phyloP scores from a whole-genome alignment of 1,140 invertebrate genomes.

The Drosophila neocordata region DNA sequence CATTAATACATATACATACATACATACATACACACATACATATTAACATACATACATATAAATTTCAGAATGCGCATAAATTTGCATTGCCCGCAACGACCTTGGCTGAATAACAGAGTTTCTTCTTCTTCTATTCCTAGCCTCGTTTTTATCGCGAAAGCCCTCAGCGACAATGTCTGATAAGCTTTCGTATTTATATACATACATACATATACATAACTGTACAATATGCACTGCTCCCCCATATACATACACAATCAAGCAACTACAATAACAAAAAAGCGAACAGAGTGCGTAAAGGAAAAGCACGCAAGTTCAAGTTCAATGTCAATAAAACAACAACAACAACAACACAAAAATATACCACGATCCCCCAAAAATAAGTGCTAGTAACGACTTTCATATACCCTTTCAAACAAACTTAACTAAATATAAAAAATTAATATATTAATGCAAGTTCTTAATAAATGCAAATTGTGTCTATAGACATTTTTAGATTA shows the following conservation, averaged over 20 bases:
- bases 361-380: slow-evolving; percentile 14
- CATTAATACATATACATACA: slow-evolving; percentile 52
- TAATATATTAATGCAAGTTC: no score
- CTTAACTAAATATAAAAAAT: no score
- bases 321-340: slow-evolving; percentile 66
- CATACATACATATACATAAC: background rate
- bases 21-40: slow-evolving; percentile 53
- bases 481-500: no score
- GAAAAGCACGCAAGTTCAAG: slow-evolving; percentile 64
- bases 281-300: slow-evolving; percentile 25
- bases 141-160: background rate
- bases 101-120: slow-evolving; percentile 45
- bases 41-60: slow-evolving; percentile 11
- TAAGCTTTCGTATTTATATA: background rate
- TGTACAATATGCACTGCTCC: background rate
- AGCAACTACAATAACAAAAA: no score
- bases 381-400: slow-evolving; percentile 10
- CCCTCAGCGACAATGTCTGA: background rate
- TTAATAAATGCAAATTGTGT: no score
- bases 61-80: slow-evolving; percentile 68
- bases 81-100: slow-evolving; percentile 60
- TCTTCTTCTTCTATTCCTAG: background rate
- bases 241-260: slow-evolving; percentile 18
- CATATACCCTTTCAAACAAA: background rate
- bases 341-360: slow-evolving; percentile 38